phyloP scores from a whole-genome alignment of 2,888 invertebrate species.

The Lepidochitona cinerea region DNA sequence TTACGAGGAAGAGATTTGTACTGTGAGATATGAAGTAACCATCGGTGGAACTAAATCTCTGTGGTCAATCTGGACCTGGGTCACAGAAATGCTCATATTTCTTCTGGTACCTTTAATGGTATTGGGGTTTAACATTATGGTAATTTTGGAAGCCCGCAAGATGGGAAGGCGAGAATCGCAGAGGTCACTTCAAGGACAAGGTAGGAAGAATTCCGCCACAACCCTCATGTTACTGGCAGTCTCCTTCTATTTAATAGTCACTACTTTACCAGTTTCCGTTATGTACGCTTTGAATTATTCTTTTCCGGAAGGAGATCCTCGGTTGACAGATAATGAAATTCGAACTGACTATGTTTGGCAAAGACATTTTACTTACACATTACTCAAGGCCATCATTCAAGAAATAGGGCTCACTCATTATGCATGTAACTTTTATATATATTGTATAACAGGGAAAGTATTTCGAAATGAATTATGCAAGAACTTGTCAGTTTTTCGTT shows the following conservation, averaged over 20 bases:
- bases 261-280: conserved; percentile 65
- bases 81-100: conserved; percentile 66
- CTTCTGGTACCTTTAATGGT: conserved; percentile 65
- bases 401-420: conserved; percentile 68
- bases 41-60: conserved; percentile 48
- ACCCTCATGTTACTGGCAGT: conserved; percentile 68
- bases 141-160: conserved; percentile 63
- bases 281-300: conserved; percentile 53
- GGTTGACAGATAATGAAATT: conserved; percentile 37
- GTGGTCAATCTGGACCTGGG: conserved; percentile 66
- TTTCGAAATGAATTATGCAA: conserved; percentile 63
- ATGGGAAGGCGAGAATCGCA: conserved; percentile 22
- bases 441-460: conserved; percentile 66
- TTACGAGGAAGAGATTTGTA: conserved; percentile 41
- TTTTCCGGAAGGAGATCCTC: conserved; percentile 43
- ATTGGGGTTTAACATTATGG: conserved; percentile 66
- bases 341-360: conserved; percentile 48
- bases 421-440: conserved; percentile 69
- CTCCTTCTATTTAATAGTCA: conserved; percentile 67
- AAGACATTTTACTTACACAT: conserved; percentile 50
- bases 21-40: conserved; percentile 41
- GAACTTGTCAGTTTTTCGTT: conserved; percentile 30
- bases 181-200: conserved; percentile 34
- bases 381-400: conserved; percentile 51
- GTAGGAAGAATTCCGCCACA: conserved; percentile 59